Conservation (phyloP, 2,113 vertebrate genomes). For the Brachypodius melanocephalos region DNA sequence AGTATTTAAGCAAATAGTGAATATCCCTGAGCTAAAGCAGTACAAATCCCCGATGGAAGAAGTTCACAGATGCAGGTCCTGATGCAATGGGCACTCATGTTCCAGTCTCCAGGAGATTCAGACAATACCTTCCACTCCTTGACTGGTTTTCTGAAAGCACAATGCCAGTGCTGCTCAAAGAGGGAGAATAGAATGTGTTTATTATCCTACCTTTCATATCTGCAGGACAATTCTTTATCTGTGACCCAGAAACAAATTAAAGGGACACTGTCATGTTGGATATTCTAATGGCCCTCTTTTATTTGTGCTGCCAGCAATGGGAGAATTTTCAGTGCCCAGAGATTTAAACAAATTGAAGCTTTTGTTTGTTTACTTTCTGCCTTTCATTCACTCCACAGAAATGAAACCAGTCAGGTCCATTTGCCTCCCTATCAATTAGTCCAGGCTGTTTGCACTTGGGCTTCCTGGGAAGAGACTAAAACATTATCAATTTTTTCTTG, state of each 20-base stretch:
- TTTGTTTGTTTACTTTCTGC: conserved; percentile 4
- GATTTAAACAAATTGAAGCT: conserved; percentile 26
- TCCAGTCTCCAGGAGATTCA: background rate
- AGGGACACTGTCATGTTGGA: conserved; percentile 6
- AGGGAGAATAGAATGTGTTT: background rate
- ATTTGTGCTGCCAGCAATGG: background rate
- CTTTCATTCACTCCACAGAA: background rate
- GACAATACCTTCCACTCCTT: background rate
- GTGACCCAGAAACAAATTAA: conserved; percentile 47
- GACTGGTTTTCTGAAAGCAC: conserved; percentile 20
- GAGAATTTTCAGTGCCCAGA: background rate
- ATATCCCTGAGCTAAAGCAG: background rate
- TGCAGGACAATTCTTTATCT: conserved; percentile 6
- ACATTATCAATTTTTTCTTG: background rate
- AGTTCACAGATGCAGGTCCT: background rate
- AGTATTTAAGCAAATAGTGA: background rate
- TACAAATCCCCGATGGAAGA: background rate
- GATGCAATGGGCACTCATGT: background rate
- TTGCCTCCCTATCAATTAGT: background rate
- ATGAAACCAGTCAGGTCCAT: background rate
- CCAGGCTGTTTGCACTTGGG: background rate
- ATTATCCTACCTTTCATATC: background rate
- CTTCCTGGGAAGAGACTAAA: background rate
- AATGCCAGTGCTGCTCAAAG: background rate
- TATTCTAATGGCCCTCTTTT: conserved; percentile 14